phyloP scores from a whole-genome alignment of 2,113 vertebrate genomes.

The Myiozetetes cayanensis region DNA sequence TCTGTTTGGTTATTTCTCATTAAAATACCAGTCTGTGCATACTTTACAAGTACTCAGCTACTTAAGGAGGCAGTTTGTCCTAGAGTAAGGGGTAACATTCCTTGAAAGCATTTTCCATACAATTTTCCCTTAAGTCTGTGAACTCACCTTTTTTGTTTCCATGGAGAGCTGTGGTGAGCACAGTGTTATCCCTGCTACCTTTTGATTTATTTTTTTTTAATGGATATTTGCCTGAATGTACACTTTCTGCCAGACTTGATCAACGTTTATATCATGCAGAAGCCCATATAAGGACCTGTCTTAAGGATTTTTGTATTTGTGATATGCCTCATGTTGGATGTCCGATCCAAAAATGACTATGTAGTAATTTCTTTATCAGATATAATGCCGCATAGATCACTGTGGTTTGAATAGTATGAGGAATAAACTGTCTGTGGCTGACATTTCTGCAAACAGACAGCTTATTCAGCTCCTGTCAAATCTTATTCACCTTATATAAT shows the following conservation, averaged over 20 bases:
- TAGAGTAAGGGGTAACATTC: not conserved
- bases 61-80: not conserved
- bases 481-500: constrained; percentile 1
- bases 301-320: not conserved
- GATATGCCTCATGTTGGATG: not conserved
- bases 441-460: not conserved
- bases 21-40: not conserved
- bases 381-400: not conserved
- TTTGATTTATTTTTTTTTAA: not conserved
- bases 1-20: not conserved
- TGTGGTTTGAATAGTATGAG: not conserved
- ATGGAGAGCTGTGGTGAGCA: not conserved
- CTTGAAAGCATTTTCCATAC: not conserved
- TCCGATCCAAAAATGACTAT: not conserved
- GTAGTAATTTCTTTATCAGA: constrained; percentile 46
- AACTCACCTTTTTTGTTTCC: not conserved
- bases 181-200: not conserved
- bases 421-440: not conserved
- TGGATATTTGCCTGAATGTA: not conserved
- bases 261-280: not conserved
- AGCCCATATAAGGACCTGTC: constrained; percentile 4
- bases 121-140: not conserved
- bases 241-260: not conserved
- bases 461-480: not conserved
- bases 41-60: not conserved